Evolutionary conservation across 2,797 vertebrate species (phyloP), one percentile per base, ranked within the genome.

Genomic region (Sylvilagus floridanus): DNA sequence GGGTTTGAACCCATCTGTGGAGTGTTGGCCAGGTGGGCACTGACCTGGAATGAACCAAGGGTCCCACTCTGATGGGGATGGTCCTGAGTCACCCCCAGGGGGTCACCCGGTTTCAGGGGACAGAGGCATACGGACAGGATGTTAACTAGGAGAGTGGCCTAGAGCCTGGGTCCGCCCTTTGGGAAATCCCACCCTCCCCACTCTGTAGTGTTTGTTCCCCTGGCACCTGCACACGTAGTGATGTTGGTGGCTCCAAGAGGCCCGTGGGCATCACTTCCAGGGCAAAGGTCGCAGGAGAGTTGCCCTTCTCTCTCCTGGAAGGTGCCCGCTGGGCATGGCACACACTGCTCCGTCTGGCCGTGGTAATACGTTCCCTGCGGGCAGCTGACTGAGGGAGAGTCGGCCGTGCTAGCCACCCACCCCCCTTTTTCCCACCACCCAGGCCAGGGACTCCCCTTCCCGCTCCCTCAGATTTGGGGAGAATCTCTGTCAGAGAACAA

Each of bases 221-320:
- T 95, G 96, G 97, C 98, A 99, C 99, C 99, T 97, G 99, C 99
- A 94, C 99, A 99, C 68, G 99, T 98, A 12, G 99, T 99, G 98
- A 99, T 98, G 98, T 99, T 99, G 96, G 99, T 98, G 7, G 99
- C 99, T 78, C 99, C 99, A 0, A 97, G 93, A 0, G 99, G 99
- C 57, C 99, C 99, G 0, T 99, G 99, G 47, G 99, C 99, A 57
- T 99, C 99, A 2, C 99, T 98, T 50, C 99, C 99, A 78, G 99
- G 99, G 97, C 99, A 99, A 94, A 99, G 99, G 98, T 99, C 99
- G 75, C 99, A 99, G 98, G 99, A 99, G 97, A 99, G 99, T 98
- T 99, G 99, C 78, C 99, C 99, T 98, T 99, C 99, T 97, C 98
- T 99, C 98, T 99, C 99, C 98, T 99, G 99, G 98, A 99, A 99